Evolutionary conservation across 2,113 vertebrate genomes (phyloP).

Genomic region (Siniperca chuatsi): DNA sequence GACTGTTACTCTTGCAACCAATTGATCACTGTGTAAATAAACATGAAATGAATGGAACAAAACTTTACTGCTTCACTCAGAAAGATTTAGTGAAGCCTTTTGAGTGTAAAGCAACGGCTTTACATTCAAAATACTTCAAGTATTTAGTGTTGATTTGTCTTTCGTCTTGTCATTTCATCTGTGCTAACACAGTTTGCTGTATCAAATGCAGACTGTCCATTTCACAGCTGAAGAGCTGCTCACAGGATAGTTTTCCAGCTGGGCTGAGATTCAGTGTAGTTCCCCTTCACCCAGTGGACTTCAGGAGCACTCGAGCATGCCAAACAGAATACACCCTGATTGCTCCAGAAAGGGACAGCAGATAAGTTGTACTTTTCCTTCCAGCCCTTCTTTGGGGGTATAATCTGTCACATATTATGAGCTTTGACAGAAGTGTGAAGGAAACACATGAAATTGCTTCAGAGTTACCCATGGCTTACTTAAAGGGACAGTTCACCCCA

Average conservation of each 20-base stretch:
- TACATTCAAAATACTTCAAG: background rate
- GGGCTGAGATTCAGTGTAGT: slow-evolving; percentile 78
- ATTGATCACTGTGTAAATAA: slow-evolving; percentile 70
- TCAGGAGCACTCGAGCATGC: slow-evolving; percentile 61
- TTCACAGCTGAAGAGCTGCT: slow-evolving; percentile 75
- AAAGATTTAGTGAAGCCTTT: background rate
- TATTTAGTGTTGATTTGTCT: background rate
- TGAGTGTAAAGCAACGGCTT: background rate
- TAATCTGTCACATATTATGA: slow-evolving; percentile 81
- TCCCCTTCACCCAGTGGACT: slow-evolving; percentile 77
- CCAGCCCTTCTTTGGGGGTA: slow-evolving; percentile 59
- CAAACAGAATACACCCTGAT: slow-evolving; percentile 72
- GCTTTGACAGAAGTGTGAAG: slow-evolving; percentile 84
- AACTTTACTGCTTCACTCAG: slow-evolving; percentile 12
- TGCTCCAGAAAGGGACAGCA: slow-evolving; percentile 21
- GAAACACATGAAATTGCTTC: slow-evolving; percentile 80
- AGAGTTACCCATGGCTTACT: slow-evolving; percentile 75
- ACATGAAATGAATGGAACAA: slow-evolving; percentile 51
- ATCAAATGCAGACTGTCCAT: slow-evolving; percentile 62
- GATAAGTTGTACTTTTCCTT: slow-evolving; percentile 35
- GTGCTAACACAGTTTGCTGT: background rate
- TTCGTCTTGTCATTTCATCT: background rate
- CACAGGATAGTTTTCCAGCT: slow-evolving; percentile 79
- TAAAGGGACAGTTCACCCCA: slow-evolving; percentile 71
- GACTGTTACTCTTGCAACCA: slow-evolving; percentile 66